Conservation (phyloP, 2,113 vertebrate species). For the Pteruthius melanotis region DNA sequence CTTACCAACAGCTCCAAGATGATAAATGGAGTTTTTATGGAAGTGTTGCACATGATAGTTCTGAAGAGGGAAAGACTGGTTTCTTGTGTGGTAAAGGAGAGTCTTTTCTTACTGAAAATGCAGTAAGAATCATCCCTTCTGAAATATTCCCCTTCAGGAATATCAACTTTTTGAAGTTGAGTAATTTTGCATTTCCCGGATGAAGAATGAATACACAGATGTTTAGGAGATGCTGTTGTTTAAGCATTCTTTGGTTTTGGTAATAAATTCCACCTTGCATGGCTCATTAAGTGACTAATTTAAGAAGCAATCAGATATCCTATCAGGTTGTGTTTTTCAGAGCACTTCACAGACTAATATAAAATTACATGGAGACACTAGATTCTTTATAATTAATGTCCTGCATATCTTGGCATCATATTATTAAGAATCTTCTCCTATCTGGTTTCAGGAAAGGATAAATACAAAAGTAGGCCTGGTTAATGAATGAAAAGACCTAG, state of each 20-base stretch:
- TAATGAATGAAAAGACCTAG: background rate
- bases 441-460: background rate
- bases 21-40: background rate
- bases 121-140: background rate
- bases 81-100: background rate
- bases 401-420: background rate
- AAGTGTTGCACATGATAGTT: background rate
- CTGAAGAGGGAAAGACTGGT: background rate
- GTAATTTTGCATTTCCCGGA: background rate
- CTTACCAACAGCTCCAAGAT: background rate
- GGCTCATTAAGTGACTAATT: background rate
- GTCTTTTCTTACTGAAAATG: background rate
- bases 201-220: background rate
- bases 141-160: background rate
- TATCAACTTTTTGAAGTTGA: background rate
- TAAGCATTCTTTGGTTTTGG: background rate
- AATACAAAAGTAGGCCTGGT: background rate
- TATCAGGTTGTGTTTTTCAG: background rate
- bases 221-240: background rate
- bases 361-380: background rate
- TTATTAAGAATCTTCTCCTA: background rate
- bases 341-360: background rate
- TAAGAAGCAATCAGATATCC: background rate
- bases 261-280: background rate
- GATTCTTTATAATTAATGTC: background rate